Evolutionary conservation across 2,797 vertebrate species (phyloP).

Genomic region (Eulemur mongoz): DNA sequence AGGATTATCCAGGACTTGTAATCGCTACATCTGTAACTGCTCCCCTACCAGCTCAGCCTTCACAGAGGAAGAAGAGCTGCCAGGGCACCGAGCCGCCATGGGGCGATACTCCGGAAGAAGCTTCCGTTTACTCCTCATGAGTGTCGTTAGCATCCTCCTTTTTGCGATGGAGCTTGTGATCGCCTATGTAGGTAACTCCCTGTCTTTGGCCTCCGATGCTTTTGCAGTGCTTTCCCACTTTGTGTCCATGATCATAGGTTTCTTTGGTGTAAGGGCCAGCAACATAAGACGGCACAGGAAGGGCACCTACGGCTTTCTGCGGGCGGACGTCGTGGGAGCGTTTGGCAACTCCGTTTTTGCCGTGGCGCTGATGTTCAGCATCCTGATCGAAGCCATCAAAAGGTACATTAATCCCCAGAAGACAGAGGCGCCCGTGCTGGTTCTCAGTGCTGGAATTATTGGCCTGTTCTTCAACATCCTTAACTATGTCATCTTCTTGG

Average conservation of each 20-base stretch:
- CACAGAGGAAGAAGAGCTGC: background rate
- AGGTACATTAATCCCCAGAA: conserved; percentile 84
- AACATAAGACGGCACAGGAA: conserved; percentile 77
- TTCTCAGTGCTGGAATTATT: conserved; percentile 80
- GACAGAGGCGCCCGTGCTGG: conserved; percentile 78
- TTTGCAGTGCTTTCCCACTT: conserved; percentile 86
- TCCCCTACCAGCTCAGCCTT: background rate
- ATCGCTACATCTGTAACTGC: background rate
- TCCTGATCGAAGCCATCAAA: conserved; percentile 86
- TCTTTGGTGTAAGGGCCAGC: conserved; percentile 77
- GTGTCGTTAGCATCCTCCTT: conserved; percentile 68
- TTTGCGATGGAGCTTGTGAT: conserved; percentile 81
- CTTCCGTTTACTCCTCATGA: conserved; percentile 84
- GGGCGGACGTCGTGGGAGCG: conserved; percentile 86
- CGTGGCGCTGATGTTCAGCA: conserved; percentile 86
- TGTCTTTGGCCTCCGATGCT: conserved; percentile 86
- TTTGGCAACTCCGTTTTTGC: conserved; percentile 87
- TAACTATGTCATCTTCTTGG: conserved; percentile 86
- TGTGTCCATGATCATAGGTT: conserved; percentile 86
- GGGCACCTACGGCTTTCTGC: conserved; percentile 83
- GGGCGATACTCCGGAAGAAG: conserved; percentile 85
- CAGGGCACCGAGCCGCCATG: conserved; percentile 73
- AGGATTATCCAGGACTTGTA: background rate
- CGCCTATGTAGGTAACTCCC: conserved; percentile 84
- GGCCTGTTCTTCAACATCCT: conserved; percentile 84